These are phyloP conservation scores for Harpagifer antarcticus DNA, from an alignment of 2,797 vertebrate genomes.

Conservation along the genomic window DNA sequence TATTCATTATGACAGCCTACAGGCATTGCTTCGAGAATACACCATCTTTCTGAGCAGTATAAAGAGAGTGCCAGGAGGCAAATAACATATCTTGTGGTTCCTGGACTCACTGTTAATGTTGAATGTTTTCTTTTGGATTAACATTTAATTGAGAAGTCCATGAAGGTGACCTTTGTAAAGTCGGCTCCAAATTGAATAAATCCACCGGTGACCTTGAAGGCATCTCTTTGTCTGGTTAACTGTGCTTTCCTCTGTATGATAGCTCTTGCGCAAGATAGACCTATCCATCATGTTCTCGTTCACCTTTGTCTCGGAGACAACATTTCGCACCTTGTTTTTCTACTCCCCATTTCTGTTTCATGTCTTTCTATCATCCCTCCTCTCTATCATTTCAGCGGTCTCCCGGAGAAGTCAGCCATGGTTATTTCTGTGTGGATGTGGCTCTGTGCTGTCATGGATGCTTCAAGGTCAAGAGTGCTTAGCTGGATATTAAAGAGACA, in stretches of 20 bases:
- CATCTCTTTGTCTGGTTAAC: slow-evolving; percentile 59
- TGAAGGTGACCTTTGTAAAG: slow-evolving; percentile 50
- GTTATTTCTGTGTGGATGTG: slow-evolving; percentile 49
- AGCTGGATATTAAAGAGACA: slow-evolving; percentile 82
- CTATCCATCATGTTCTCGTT: slow-evolving; percentile 74
- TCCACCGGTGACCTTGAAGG: slow-evolving; percentile 66
- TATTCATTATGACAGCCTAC: slow-evolving; percentile 63
- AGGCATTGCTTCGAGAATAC: slow-evolving; percentile 64
- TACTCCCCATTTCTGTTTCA: slow-evolving; percentile 31
- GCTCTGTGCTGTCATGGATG: slow-evolving; percentile 56
- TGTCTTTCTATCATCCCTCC: slow-evolving; percentile 36
- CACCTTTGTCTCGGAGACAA: slow-evolving; percentile 74
- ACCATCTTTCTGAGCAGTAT: slow-evolving; percentile 55
- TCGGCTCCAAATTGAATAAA: slow-evolving; percentile 63
- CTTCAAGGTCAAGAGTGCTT: slow-evolving; percentile 84
- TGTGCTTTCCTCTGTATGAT: slow-evolving; percentile 42
- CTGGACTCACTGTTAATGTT: slow-evolving; percentile 48
- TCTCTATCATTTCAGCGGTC: slow-evolving; percentile 43
- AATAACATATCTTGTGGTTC: slow-evolving; percentile 53
- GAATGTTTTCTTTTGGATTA: slow-evolving; percentile 63
- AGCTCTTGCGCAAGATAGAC: slow-evolving; percentile 27
- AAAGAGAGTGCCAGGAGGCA: slow-evolving; percentile 65
- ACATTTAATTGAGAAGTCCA: slow-evolving; percentile 52
- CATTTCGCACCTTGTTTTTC: slow-evolving; percentile 70
- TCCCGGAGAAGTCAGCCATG: slow-evolving; percentile 52